Evolutionary conservation across 2,888 invertebrate species (phyloP), one percentile per base, ranked within the genome.

Genomic region (Chelonus formosanus): DNA sequence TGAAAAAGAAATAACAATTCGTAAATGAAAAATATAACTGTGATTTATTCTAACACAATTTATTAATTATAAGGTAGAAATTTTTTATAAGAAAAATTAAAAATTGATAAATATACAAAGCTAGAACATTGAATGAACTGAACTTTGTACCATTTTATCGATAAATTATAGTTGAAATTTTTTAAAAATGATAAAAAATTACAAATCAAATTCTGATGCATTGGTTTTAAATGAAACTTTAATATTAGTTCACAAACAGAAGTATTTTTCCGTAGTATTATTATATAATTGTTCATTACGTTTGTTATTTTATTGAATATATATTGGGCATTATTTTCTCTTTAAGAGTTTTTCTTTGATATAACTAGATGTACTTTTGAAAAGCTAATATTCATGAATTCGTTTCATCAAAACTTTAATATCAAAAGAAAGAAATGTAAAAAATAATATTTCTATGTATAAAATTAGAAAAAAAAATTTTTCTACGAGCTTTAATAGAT

Each of bases 401-500:
- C 2, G 20, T 20, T 20, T 20, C 2, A 20, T 20, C 20, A 20
- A 20, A 2, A 20, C 20, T 20, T 20, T 20, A 20, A 20, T 20
- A 20, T 20, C 20, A 20, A 20, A 20, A 20, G 20, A 20, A 20
- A 20, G 20, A 20, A 20, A 20, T 20, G 20, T 20, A 20, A 20
- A 20, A 20, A 20, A 20, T 20, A 20, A 20, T 20, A 20, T 20
- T 20, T 20, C 20, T 20, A 20, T 20, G 20, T 20, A 20, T 20
- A 20, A 20, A 20, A 20, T 1, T 20, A 20, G 20, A 20, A 20
- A 20, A 20, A 20, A 20, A 20, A 20, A 20, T 72, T 75, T 75
- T 76, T 76, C 67, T 75, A 77, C 76, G 73, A 76, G 72, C 72
- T 75, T 77, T 72, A 70, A 75, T 76, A 20, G 20, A 20, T 20